phyloP scores from a whole-genome alignment of 2,797 vertebrate genomes.

The Coracias cyanogaster region DNA sequence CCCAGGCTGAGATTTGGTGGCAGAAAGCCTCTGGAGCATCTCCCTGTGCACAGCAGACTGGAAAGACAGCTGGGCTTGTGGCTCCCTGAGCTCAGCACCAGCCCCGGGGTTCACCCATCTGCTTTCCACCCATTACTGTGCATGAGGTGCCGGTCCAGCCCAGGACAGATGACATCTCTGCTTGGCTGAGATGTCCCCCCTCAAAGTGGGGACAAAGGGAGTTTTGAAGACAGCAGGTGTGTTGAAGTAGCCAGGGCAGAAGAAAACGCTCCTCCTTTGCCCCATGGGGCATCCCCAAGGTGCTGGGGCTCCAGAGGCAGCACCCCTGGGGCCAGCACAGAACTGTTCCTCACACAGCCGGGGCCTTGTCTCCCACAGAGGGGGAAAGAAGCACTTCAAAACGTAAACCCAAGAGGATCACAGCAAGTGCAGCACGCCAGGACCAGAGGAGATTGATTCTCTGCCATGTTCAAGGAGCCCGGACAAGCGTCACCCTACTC shows the following conservation, averaged over 20 bases:
- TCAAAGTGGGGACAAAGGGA: not conserved
- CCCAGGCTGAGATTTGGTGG: not conserved
- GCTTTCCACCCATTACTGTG: too few relatives aligned
- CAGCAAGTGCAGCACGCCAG: not conserved
- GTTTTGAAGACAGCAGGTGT: not conserved
- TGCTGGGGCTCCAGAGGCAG: not conserved
- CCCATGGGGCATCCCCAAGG: not conserved
- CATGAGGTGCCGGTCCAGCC: not conserved
- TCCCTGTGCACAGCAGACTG: not conserved
- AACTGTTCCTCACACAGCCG: too few relatives aligned
- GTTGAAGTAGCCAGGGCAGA: not conserved
- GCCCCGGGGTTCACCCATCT: accelerated
- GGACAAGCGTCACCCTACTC: not conserved
- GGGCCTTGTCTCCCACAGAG: not conserved
- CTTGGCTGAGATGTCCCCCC: not conserved
- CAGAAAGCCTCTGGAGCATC: not conserved
- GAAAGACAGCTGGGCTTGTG: too few relatives aligned
- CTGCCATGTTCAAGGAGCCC: not conserved
- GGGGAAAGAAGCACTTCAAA: not conserved
- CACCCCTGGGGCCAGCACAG: not conserved
- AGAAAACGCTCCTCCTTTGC: not conserved
- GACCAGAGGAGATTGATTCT: not conserved
- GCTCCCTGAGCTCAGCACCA: not conserved
- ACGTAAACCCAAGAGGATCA: not conserved
- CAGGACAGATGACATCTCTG: accelerated